Conservation (phyloP, 2,113 vertebrate genomes). For the Oreochromis spilurus region DNA sequence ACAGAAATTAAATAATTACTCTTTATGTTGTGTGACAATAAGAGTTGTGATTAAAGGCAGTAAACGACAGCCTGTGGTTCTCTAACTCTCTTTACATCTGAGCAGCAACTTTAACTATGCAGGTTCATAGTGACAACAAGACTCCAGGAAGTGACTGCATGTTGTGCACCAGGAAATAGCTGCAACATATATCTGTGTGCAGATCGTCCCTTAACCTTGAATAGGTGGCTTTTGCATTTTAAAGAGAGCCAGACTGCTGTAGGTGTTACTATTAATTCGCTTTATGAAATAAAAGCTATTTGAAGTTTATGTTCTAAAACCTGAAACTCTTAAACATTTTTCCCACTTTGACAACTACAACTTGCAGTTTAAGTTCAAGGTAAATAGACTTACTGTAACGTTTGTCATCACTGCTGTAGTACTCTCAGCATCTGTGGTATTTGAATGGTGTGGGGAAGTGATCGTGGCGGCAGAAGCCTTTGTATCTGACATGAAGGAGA, state of each 20-base stretch:
- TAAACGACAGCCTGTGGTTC: neutral
- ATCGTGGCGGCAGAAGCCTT: no score
- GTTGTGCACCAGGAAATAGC: neutral
- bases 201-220: neutral
- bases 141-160: neutral
- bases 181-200: neutral
- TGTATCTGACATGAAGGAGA: no score
- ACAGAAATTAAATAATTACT: neutral
- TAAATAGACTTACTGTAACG: no score
- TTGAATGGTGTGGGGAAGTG: no score
- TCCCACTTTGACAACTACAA: no score
- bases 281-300: neutral
- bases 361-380: no score
- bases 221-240: neutral
- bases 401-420: no score
- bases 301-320: neutral
- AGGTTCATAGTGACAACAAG: neutral
- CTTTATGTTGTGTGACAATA: neutral
- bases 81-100: neutral
- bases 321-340: no score
- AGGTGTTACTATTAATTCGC: neutral
- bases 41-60: neutral
- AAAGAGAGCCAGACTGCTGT: neutral
- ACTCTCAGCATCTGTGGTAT: neutral
- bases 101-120: neutral